Evolutionary conservation across 2,113 vertebrate genomes (phyloP), one percentile per base, ranked within the genome.

Genomic region (Alethe diademata): DNA sequence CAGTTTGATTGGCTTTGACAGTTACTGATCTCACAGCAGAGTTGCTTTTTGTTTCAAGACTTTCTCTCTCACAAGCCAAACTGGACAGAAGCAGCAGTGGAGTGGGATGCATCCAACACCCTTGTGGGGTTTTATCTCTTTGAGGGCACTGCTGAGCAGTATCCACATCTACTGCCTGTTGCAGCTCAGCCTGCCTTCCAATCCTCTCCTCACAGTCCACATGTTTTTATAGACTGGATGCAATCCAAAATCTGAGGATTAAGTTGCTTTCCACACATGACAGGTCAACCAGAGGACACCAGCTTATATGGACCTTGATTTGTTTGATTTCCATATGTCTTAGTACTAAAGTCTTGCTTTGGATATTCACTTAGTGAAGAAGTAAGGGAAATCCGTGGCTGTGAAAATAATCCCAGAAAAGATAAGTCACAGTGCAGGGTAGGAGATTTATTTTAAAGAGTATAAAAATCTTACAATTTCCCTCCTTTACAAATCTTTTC

Each of bases 241-340:
- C 12, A 8, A 43, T 94, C 83, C 87, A 94, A 87, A 91, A 86
- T 83, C 81, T 58, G 61, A 90, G 81, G 85, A 92, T 97, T 93
- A 97, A 80, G 75, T 87, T 72, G 48, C 78, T 83, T 90, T 96
- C 81, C 67, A 83, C 54, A 61, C 69, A 91, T 79, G 67, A 90
- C 36, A 93, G 93, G 94, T 90, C 93, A 95, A 64, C 48, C 67
- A 90, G 78, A 78, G 85, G 93, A 74, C 90, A 90, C 6, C 60
- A 84, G 89, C 54, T 93, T 86, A 86, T 90, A 86, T 73, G 57
- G 62, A 28, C 85, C 76, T 94, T 87, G 48, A 90, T 91, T 95
- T 90, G 25, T 96, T 88, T 86, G 43, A 90, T 93, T 96, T 94
- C 89, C 67, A 25, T 93, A 74, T 94, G 91, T 78, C 67, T 93